Base-by-base conservation (phyloP, 1,140 invertebrate genomes). In the Bombus turneri region DNA sequence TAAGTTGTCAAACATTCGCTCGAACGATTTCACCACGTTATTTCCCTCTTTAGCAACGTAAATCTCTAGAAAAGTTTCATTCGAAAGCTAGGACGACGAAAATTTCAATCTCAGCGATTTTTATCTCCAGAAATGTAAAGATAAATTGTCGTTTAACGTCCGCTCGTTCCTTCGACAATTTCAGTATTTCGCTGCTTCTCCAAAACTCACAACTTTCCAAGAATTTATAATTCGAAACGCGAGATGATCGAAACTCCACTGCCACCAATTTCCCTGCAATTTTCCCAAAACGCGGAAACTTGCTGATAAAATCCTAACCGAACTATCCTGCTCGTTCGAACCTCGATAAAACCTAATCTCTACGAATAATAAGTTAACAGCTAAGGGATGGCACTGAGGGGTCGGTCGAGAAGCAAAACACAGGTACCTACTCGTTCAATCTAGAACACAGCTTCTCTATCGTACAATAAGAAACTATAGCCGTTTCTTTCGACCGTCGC, bases 331-430 rank as follows among this genome's bases (percentile, higher is more conserved):
- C 37, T 53, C 15, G 15, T 53, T n/a, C 53, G 53, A 62, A 2
- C 13, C 64, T 25, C 64, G 77, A 68, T 62, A 41, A 41, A 43
- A 37, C n/a, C 53, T 72, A 71, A 25, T 66, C 25, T 9, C 39
- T 84, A 79, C 22, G 43, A 64, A 39, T 83, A 83, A 79, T 84
- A 72, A 84, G 39, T 84, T 71, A 79, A 79, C 13, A 59, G 53
- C 64, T 68, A 83, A 31, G 41, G 64, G 73, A 83, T 83, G 74
- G 81, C 81, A 83, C 73, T 57, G 28, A 9, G 31, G 66, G 8
- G 9, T 68, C n/a, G 41, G 9, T 3, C 12, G 31, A 53, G n/a
- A 66, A 79, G 59, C 41, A 31, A 68, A 68, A 82, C 69, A 43
- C 39, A 74, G 68, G 47, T 53, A 22, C 31, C 28, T 66, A 31